A percentile compares a stretch with the other conserved stretches of the same genome.
These are phyloP conservation scores for Lycocerus yunnanus DNA, from an alignment of 2,888 invertebrate genomes.

Conservation along the genomic window DNA sequence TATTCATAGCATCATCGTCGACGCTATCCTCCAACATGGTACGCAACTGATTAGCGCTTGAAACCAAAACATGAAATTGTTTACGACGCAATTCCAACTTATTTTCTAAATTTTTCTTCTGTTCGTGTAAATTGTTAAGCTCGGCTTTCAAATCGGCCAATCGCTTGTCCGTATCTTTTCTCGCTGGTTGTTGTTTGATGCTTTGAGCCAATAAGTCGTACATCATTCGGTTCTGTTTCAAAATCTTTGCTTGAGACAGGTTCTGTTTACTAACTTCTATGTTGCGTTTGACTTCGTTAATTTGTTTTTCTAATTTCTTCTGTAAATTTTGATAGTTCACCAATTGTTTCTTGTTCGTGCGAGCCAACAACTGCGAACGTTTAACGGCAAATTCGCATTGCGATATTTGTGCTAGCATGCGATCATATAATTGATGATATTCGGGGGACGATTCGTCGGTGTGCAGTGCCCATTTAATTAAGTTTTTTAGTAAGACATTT, in stretches of 20 bases:
- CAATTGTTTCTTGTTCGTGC: constrained; percentile 84
- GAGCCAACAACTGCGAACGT: constrained; percentile 78
- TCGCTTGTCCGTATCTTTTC: constrained; percentile 76
- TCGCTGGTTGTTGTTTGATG: constrained; percentile 87
- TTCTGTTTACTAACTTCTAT: constrained; percentile 84
- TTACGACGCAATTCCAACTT: constrained; percentile 83
- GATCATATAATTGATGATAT: constrained; percentile 74
- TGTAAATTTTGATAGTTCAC: constrained; percentile 81
- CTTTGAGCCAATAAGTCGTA: constrained; percentile 92
- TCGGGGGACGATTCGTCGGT: constrained; percentile 69
- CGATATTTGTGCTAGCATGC: constrained; percentile 79
- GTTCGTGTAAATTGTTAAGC: constrained; percentile 69
- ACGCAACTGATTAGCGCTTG: constrained; percentile 84
- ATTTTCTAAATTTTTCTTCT: constrained; percentile 73
- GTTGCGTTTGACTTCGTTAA: constrained; percentile 77
- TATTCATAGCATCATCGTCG: constrained; percentile 61
- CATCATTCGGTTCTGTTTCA: constrained; percentile 88
- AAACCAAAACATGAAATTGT: constrained; percentile 87
- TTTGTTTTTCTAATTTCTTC: constrained; percentile 76
- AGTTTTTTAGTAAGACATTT: constrained; percentile 81
- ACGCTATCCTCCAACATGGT: constrained; percentile 74
- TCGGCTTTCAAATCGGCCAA: constrained; percentile 75
- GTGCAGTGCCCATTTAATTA: constrained; percentile 78
- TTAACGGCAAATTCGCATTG: constrained; percentile 88
- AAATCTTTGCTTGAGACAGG: constrained; percentile 79